phyloP scores from a whole-genome alignment of 1,140 invertebrate genomes.

The Sesamia nonagrioides region DNA sequence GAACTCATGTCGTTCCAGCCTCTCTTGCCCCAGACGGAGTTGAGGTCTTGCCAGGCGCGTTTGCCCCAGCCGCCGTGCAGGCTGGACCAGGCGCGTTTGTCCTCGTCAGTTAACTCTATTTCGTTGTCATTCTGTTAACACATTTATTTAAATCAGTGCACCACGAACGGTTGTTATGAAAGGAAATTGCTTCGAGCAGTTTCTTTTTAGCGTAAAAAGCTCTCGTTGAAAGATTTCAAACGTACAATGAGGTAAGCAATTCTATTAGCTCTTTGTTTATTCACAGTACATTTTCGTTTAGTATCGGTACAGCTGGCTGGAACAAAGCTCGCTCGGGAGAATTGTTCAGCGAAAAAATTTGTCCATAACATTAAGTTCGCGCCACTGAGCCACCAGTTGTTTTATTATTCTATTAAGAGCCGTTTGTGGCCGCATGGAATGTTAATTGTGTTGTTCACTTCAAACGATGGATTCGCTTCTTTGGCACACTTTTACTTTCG shows the following conservation, averaged over 20 bases:
- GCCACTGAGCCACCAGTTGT: constrained; percentile 51
- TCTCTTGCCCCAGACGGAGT: constrained; percentile 88
- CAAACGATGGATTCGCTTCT: constrained; percentile 1
- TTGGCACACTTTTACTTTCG: background rate
- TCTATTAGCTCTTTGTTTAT: constrained; percentile 47
- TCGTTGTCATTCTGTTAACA: constrained; percentile 72
- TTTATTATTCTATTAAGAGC: constrained; percentile 62
- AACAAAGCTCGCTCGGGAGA: constrained; percentile 40
- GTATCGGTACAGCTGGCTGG: constrained; percentile 40
- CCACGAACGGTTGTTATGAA: background rate
- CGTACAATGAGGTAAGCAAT: constrained; percentile 35
- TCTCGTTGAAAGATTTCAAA: constrained; percentile 33
- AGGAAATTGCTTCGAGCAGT: constrained; percentile 23
- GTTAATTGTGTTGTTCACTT: constrained; percentile 57
- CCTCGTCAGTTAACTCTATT: constrained; percentile 78
- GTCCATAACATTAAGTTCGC: constrained; percentile 30
- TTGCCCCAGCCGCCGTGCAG: constrained; percentile 88
- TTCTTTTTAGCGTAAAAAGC: constrained; percentile 28
- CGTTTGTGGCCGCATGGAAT: constrained; percentile 49
- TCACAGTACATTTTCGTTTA: constrained; percentile 29
- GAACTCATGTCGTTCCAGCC: constrained; percentile 89
- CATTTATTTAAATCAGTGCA: constrained; percentile 2
- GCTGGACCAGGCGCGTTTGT: constrained; percentile 76
- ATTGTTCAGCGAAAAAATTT: constrained; percentile 40
- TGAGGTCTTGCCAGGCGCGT: constrained; percentile 77